A percentile compares a stretch with the other conserved stretches of the same genome.
phyloP scores from a whole-genome alignment of 2,888 invertebrate genomes.

The Chrysodeixis includens region DNA sequence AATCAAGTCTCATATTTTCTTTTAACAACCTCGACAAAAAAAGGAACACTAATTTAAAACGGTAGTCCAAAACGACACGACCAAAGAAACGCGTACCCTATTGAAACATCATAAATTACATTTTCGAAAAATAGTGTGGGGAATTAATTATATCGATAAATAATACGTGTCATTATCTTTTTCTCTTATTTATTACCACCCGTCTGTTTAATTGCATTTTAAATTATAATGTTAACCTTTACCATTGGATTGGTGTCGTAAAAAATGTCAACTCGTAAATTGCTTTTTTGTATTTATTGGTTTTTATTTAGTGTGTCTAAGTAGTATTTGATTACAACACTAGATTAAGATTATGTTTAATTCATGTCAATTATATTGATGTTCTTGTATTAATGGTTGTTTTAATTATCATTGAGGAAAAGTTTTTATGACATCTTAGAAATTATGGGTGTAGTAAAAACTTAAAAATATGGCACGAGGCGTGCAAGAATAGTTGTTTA shows the following conservation, averaged over 20 bases:
- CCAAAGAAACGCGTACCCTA: conserved; percentile 23
- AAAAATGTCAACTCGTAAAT: conserved; percentile 44
- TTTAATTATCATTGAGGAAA: neutral
- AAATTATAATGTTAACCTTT: conserved; percentile 65
- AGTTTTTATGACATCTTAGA: neutral
- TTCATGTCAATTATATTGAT: conserved; percentile 32
- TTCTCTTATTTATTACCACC: conserved; percentile 38
- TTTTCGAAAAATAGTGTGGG: conserved; percentile 29
- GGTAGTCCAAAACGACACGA: neutral
- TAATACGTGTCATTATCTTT: conserved; percentile 40
- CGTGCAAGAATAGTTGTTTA: neutral
- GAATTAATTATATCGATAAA: conserved; percentile 54
- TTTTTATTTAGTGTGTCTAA: conserved; percentile 38
- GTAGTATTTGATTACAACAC: conserved; percentile 43
- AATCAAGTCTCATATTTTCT: neutral
- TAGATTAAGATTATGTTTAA: conserved; percentile 43
- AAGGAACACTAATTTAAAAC: neutral
- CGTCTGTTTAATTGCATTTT: conserved; percentile 55
- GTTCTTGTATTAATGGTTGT: conserved; percentile 3
- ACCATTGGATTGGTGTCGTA: conserved; percentile 41
- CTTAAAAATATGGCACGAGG: neutral
- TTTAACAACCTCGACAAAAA: neutral
- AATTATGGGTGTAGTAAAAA: conserved; percentile 27
- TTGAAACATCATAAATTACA: conserved; percentile 38
- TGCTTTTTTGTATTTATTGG: conserved; percentile 41